These are phyloP conservation scores for Drosophila pseudotakahashii DNA, from an alignment of 2,888 invertebrate species.

Conservation along the genomic window DNA sequence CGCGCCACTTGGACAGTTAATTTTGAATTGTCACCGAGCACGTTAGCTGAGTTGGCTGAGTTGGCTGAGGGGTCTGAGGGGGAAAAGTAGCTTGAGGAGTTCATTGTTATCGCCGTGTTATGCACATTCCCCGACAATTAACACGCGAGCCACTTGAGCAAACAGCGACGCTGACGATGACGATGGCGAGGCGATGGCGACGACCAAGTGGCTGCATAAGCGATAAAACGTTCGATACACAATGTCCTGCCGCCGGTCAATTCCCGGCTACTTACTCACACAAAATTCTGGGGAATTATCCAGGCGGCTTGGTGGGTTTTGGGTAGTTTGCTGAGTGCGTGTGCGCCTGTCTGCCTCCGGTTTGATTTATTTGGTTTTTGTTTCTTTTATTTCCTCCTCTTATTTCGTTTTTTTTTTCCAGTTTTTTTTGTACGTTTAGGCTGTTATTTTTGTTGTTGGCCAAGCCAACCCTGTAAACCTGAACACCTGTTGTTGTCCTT, in stretches of 20 bases:
- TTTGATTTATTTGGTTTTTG: slow-evolving; percentile 7
- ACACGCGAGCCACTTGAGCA: slow-evolving; percentile 78
- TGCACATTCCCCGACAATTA: slow-evolving; percentile 79
- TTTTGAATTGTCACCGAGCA: slow-evolving; percentile 77
- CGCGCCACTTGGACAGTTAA: slow-evolving; percentile 72
- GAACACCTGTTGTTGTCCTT: slow-evolving; percentile 69
- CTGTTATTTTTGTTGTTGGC: slow-evolving; percentile 25
- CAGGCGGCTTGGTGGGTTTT: slow-evolving; percentile 14
- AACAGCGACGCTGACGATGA: slow-evolving; percentile 59
- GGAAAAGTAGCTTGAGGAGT: slow-evolving; percentile 1
- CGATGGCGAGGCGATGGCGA: slow-evolving; percentile 29
- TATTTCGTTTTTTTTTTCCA: not conserved
- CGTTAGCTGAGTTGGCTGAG: slow-evolving; percentile 55
- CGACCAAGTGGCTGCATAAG: slow-evolving; percentile 69
- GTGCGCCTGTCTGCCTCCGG: slow-evolving; percentile 1
- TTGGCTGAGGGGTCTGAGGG: not conserved
- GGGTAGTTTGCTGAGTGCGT: not conserved
- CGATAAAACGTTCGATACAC: slow-evolving; percentile 78
- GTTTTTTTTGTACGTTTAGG: too few species aligned
- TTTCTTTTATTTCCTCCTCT: slow-evolving; percentile 2
- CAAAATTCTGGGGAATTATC: slow-evolving; percentile 17
- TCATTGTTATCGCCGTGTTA: slow-evolving; percentile 68
- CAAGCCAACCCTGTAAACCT: slow-evolving; percentile 69
- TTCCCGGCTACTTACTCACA: slow-evolving; percentile 34
- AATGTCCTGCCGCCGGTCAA: slow-evolving; percentile 46